phyloP scores from a whole-genome alignment of 2,888 invertebrate species.

The Lypha dubia region DNA sequence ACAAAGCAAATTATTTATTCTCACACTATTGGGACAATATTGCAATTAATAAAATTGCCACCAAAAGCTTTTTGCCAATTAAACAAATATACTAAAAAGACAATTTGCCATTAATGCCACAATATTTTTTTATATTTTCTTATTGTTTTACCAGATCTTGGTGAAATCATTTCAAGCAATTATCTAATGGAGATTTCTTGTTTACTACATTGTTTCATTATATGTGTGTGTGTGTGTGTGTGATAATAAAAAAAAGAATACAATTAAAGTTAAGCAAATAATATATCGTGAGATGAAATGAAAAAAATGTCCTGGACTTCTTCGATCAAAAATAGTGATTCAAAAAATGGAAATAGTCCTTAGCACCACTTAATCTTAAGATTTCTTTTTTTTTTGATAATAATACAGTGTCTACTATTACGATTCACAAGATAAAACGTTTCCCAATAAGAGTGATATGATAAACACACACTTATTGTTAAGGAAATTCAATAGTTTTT shows the following conservation, averaged over 20 bases:
- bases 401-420: no score
- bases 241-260: slow-evolving; percentile 13
- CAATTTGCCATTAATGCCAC: slow-evolving; percentile 35
- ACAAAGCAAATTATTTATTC: slow-evolving; percentile 20
- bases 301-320: no score
- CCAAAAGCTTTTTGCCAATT: slow-evolving; percentile 54
- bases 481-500: no score
- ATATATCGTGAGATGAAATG: neutral
- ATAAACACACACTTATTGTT: no score
- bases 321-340: no score
- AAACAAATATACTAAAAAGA: slow-evolving; percentile 20
- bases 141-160: slow-evolving; percentile 53
- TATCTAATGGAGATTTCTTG: slow-evolving; percentile 67
- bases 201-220: slow-evolving; percentile 33
- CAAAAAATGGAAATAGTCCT: no score
- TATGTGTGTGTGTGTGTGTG: no score
- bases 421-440: no score
- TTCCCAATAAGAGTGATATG: no score
- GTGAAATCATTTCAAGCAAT: slow-evolving; percentile 57
- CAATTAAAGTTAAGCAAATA: neutral
- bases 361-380: no score
- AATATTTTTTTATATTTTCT: slow-evolving; percentile 46
- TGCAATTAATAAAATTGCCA: slow-evolving; percentile 61
- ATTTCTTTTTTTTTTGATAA: no score
- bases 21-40: slow-evolving; percentile 5